Percentiles rank a stretch among this genome's conserved stretches.
Conservation (phyloP, 2,113 vertebrate genomes). For the Corythoichthys intestinalis region DNA sequence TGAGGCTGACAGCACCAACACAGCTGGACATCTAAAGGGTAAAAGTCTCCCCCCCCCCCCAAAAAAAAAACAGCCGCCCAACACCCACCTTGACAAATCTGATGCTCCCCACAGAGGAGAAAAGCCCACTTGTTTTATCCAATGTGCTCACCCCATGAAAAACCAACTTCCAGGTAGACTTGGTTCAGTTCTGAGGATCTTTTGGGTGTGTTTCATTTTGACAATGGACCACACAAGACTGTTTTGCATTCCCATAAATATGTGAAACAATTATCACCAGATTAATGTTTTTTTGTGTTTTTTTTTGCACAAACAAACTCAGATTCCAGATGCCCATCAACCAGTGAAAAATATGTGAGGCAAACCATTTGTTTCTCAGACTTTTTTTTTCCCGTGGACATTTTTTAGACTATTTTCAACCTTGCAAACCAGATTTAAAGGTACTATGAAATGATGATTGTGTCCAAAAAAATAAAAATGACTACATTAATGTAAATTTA, state of each 20-base stretch:
- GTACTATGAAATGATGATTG: no score
- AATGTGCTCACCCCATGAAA: slow-evolving; percentile 22
- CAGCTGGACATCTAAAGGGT: slow-evolving; percentile 53
- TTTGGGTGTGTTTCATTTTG: slow-evolving; percentile 53
- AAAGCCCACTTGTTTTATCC: slow-evolving; percentile 16
- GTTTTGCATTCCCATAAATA: slow-evolving; percentile 65
- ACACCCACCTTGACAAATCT: slow-evolving; percentile 29
- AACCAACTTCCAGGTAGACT: slow-evolving; percentile 28
- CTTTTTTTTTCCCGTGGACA: slow-evolving; percentile 18
- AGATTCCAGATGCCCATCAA: slow-evolving; percentile 35
- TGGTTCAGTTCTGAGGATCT: slow-evolving; percentile 40
- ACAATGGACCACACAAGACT: slow-evolving; percentile 70
- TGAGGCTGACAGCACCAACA: slow-evolving; percentile 70
- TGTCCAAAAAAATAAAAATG: no score
- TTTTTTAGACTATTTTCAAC: slow-evolving; percentile 19
- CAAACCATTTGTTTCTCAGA: slow-evolving; percentile 11
- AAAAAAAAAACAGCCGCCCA: slow-evolving; percentile 7
- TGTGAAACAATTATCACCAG: slow-evolving; percentile 55
- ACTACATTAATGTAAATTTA: no score
- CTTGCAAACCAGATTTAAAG: slow-evolving; percentile 9
- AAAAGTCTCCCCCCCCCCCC: not conserved
- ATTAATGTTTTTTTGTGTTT: slow-evolving; percentile 61
- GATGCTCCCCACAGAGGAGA: slow-evolving; percentile 15
- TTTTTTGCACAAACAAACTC: slow-evolving; percentile 63
- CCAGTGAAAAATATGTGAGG: slow-evolving; percentile 29